Conservation (phyloP, 1,140 invertebrate genomes). For the Argopecten irradians region DNA sequence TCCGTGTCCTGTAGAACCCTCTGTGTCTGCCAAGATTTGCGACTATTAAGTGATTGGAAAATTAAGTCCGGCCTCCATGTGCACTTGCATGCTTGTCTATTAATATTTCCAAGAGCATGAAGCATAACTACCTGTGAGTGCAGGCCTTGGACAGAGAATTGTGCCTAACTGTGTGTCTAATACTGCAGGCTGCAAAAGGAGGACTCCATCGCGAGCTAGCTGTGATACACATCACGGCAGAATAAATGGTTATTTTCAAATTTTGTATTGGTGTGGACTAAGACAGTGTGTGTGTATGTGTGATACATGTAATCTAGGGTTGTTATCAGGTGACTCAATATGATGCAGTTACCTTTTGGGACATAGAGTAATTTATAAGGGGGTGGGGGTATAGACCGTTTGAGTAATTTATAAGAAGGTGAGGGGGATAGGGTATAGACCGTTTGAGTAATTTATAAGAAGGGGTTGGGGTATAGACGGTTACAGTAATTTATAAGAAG, state of each 20-base stretch:
- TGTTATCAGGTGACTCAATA: not conserved
- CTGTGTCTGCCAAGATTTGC: not conserved
- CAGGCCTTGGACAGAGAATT: not conserved
- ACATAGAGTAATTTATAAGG: not conserved
- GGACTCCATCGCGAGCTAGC: not conserved
- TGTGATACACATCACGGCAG: not conserved
- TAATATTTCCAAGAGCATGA: not conserved
- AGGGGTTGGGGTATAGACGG: not conserved
- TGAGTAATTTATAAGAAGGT: not conserved
- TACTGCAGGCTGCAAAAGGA: not conserved
- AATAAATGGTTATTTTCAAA: conserved; percentile 5
- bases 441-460: not conserved
- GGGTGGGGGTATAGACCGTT: not conserved
- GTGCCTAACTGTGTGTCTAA: not conserved
- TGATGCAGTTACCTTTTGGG: not conserved
- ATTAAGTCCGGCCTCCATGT: not conserved
- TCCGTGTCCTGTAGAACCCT: not conserved
- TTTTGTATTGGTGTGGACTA: not conserved
- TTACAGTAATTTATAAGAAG: not conserved
- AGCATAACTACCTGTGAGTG: not conserved
- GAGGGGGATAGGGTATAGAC: not conserved
- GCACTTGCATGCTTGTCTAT: not conserved
- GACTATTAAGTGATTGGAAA: not conserved
- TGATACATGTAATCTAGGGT: not conserved
- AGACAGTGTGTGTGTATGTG: not conserved